Evolutionary conservation across 2,888 invertebrate species (phyloP).

Genomic region (Venustoraphidia nigricollis): DNA sequence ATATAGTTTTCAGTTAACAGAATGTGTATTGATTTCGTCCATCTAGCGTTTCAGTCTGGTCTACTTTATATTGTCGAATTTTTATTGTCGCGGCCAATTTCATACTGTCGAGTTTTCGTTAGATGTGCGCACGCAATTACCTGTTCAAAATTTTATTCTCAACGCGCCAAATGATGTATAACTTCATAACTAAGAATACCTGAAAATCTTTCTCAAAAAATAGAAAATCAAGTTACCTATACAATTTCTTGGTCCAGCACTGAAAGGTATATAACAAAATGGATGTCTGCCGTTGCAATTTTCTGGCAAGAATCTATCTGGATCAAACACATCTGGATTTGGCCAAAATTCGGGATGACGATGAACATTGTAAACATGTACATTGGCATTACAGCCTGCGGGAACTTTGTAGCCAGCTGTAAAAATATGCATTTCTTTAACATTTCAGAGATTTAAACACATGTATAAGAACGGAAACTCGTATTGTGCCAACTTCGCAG

Average conservation of each 20-base stretch:
- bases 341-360: conserved; percentile 44
- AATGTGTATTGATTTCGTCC: no score
- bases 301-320: conserved; percentile 53
- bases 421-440: not conserved
- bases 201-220: not conserved
- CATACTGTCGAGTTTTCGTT: no score
- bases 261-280: conserved; percentile 35
- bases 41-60: no score
- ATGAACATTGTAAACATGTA: conserved; percentile 48
- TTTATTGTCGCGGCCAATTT: no score
- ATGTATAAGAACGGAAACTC: no score
- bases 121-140: no score
- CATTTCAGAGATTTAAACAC: no score
- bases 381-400: conserved; percentile 30
- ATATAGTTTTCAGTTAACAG: no score
- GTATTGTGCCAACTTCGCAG: no score
- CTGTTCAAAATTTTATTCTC: no score
- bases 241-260: conserved; percentile 20
- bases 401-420: conserved; percentile 35
- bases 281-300: conserved; percentile 37
- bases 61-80: no score
- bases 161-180: no score
- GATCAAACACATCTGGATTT: conserved; percentile 49
- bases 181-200: conserved; percentile 27
- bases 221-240: conserved; percentile 18